Evolutionary conservation across 2,113 vertebrate genomes (phyloP), one percentile per base, ranked within the genome.

Genomic region (Thamnaconus septentrionalis): DNA sequence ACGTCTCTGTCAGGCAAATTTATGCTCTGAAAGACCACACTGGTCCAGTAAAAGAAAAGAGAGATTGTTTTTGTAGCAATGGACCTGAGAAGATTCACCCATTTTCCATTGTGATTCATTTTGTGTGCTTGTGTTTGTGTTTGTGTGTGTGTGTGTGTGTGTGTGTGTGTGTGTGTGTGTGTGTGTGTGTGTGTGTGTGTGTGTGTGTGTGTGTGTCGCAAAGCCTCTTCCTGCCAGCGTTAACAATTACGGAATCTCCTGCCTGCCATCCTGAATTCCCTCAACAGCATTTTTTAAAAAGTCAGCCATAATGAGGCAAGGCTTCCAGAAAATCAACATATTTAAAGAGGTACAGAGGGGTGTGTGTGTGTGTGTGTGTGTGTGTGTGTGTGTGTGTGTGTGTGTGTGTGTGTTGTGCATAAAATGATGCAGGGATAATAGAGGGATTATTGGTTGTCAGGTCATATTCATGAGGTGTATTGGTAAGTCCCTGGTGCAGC

Each of bases 251-350:
- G 49, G 6, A 18, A 57, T 76, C 59, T 58, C 61, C 44, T 7
- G 53, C 47, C 52, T 80, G 77, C 80, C 66, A 71, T 67, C 46
- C 58, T 58, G 8, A 53, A 73, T 85, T 76, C 77, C 62, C 59
- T 79, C 60, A 74, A 11, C 44, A 43, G 61, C 56, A 64, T 69
- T 82, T 69, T 31, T 78, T 63, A 83, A 46, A 54, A 75, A 46
- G 73, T 54, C 59, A 66, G 56, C 41, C 69, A 67, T 76, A 79
- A 78, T 81, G 66, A 69, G 71, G 56, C 55, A 67, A 70, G 72
- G 50, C 41, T 64, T 62, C 40, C 60, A 51, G 52, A 53, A 64
- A 53, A 56, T 56, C 41, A 61, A 61, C 11, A 41, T 79, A 40
- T 58, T 31, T 41, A 50, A 73, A 66, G 52, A 66, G 60, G n/a